Base-by-base conservation (phyloP, 2,888 invertebrate species). In the Amblyjoppa proteus region DNA sequence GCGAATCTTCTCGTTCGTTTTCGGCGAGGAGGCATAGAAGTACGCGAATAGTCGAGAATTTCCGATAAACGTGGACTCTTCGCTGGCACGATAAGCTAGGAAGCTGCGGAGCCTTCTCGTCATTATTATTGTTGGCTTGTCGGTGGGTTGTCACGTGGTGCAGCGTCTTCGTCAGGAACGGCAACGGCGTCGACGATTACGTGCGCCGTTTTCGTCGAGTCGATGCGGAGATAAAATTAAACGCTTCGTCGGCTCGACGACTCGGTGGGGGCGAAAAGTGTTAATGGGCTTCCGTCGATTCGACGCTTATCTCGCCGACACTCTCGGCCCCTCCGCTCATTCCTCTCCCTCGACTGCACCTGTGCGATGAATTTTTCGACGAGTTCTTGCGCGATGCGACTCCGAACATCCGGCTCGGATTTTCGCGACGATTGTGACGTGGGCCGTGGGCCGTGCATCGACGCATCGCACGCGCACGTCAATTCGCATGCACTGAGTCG, bases 361-460 rank as follows among this genome's bases (percentile, higher is more conserved):
- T 61, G 64, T 61, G 64, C 4, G 64, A 31, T 16, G 64, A 64
- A 16, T 64, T 28, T 64, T 16, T 64, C 31, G 31, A 64, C n/a
- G 11, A 9, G 28, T 64, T 13, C 1, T 64, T 13, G 31, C 64
- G 28, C 49, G 45, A 75, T 75, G 75, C 49, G n/a, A 34, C 64
- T 51, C 28, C 38, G 9, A 58, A 41, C 9, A 4, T 28, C 25
- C 38, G 58, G n/a, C 64, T 34, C 16, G 31, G 11, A 49, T 64
- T 34, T 64, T 64, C n/a, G 5, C 3, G 11, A 34, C 49, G 28
- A 87, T 83, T 38, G 92, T 92, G 91, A 96, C 20, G 96, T 93
- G 96, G 96, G 90, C 97, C 97, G 93, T 97, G 97, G 97, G 96
- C 97, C 88, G 96, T 97, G 89, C 96, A 95, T 91, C 96, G 96